Conservation (phyloP, 2,888 invertebrate genomes). For the Idaea straminata region DNA sequence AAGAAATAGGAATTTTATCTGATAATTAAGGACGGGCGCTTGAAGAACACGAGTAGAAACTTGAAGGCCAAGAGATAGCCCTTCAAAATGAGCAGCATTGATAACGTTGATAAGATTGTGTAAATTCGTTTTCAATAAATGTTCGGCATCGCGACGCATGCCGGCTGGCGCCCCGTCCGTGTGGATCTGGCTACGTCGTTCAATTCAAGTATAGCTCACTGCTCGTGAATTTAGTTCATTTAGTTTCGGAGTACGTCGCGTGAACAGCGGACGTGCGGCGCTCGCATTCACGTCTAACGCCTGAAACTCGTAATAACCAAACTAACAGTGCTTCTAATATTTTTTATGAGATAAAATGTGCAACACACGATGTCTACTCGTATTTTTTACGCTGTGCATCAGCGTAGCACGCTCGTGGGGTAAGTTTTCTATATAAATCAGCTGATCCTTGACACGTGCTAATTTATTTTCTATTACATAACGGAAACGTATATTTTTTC, state of each 20-base stretch:
- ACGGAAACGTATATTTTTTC: constrained; percentile 28
- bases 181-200: not conserved
- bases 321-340: constrained; percentile 59
- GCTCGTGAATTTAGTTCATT: constrained; percentile 26
- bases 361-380: constrained; percentile 56
- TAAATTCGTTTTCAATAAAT: constrained; percentile 58
- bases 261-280: constrained; percentile 51
- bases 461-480: constrained; percentile 63
- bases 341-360: constrained; percentile 74
- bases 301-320: constrained; percentile 61
- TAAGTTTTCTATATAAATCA: constrained; percentile 63
- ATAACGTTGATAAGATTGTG: constrained; percentile 53
- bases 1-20: not conserved
- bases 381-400: constrained; percentile 49
- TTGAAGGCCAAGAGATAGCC: not conserved
- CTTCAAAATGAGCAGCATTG: constrained; percentile 19
- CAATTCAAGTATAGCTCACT: not conserved
- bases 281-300: constrained; percentile 54
- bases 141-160: constrained; percentile 48
- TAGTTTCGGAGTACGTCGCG: constrained; percentile 65
- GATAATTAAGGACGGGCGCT: constrained; percentile 7
- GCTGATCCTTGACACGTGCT: constrained; percentile 71
- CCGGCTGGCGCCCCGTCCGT: constrained; percentile 27
- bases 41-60: not conserved
- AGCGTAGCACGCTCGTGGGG: constrained; percentile 63